phyloP scores from a whole-genome alignment of 2,113 vertebrate species.

The Myrmecobius fasciatus region DNA sequence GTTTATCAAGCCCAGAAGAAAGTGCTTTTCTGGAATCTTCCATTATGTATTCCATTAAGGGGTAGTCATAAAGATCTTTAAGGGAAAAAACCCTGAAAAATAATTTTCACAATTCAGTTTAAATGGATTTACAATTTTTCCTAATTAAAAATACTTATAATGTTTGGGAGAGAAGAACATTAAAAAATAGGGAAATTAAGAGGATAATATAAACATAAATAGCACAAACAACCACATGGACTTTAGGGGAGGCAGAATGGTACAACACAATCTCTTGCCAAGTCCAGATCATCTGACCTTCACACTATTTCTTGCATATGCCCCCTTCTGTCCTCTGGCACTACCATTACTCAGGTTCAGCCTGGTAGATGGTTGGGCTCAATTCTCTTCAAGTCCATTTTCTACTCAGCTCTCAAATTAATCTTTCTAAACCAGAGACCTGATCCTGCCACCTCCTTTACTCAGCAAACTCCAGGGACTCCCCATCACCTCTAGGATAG shows the following conservation, averaged over 20 bases:
- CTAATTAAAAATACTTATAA: conserved; percentile 18
- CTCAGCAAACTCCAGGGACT: not conserved
- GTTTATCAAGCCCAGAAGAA: not conserved
- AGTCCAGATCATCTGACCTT: not conserved
- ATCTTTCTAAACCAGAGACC: not conserved
- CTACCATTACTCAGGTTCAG: not conserved
- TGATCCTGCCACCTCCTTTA: not conserved
- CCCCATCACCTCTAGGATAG: not conserved
- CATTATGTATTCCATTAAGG: not conserved
- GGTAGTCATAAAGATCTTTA: not conserved
- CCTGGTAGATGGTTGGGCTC: not conserved
- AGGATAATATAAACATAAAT: not conserved
- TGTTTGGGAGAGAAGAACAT: not conserved
- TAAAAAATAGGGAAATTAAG: not conserved
- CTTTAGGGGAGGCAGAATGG: not conserved
- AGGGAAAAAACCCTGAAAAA: not conserved
- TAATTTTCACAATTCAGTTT: not conserved
- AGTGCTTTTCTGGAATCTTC: not conserved
- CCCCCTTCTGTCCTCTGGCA: not conserved
- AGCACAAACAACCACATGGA: not conserved
- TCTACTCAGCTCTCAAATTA: not conserved
- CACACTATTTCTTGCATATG: not conserved
- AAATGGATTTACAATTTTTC: conserved; percentile 34
- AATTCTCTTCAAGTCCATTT: not conserved
- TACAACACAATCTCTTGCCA: not conserved